phyloP scores from a whole-genome alignment of 2,113 vertebrate species.

The Lepus americanus region DNA sequence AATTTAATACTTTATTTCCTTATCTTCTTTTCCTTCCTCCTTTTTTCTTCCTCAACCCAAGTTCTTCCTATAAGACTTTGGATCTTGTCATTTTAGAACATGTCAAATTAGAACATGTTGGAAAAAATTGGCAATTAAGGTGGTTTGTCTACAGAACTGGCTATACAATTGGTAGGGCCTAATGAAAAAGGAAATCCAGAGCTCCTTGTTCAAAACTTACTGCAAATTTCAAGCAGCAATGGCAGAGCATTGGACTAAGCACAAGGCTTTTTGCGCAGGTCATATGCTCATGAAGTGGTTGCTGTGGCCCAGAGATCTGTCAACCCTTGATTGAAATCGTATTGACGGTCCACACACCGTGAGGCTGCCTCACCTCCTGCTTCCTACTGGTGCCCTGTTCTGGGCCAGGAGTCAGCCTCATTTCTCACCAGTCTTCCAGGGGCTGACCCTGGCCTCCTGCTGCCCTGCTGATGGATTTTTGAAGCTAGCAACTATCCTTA shows the following conservation, averaged over 20 bases:
- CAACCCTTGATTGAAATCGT: background rate
- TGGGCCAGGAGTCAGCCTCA: background rate
- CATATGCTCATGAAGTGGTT: background rate
- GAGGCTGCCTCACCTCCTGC: background rate
- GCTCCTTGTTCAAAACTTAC: background rate
- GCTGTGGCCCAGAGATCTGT: background rate
- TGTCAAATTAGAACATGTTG: background rate
- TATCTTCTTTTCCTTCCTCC: background rate
- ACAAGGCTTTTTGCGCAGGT: background rate
- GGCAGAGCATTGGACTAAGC: background rate
- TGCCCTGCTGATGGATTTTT: slow-evolving; percentile 29
- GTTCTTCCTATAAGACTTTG: background rate
- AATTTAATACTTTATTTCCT: background rate
- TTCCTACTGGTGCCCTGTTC: background rate
- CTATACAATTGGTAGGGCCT: background rate
- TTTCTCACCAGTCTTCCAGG: background rate
- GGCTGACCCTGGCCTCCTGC: background rate
- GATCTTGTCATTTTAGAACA: background rate
- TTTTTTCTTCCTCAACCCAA: background rate
- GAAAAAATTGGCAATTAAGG: background rate
- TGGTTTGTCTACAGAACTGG: background rate
- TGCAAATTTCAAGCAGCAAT: background rate
- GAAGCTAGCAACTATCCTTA: slow-evolving; percentile 68
- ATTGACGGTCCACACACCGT: background rate
- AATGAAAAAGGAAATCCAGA: background rate